Base-by-base conservation (phyloP, 1,140 invertebrate genomes). In the Drosophila paulistorum region DNA sequence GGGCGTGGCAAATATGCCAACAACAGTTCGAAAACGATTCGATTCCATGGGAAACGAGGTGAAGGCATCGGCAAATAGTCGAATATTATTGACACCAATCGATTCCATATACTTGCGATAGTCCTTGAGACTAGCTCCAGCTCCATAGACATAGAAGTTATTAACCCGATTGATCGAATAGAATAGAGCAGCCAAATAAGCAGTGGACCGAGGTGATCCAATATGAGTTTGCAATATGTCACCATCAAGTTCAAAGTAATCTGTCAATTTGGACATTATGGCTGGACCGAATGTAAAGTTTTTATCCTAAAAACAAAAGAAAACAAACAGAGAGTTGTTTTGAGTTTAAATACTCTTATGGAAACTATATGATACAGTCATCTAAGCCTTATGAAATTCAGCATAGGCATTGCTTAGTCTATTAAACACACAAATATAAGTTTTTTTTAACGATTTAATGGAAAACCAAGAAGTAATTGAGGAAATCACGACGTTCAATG, bases 151-250 rank as follows among this genome's bases (percentile, higher is more conserved):
- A 55, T 95, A 89, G 5, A 95, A 91, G 74, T 93, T 93, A 6
- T 94, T 94, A 10, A 94, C 93, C 23, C 94, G 93, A 55, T 94
- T 93, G n/a, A 95, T 94, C 41, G 94, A 93, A 9, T 92, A 89
- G 20, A 96, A 91, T n/a, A 96, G 92, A 0, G 94, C 94, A 0
- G 95, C 95, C 7, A 96, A 80, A 80, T 96, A 97, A 1, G 95
- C 96, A 0, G 95, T 95, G 33, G 96, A 95, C 6, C 95, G 93
- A 0, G 96, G 96, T 0, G 96, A 96, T 0, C 95, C 94, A 0
- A 95, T 94, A 81, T 97, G 96, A 0, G 96, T 96, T 79, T 96
- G 94, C 0, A 96, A 93, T 0, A 96, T 95, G n/a, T 94, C 95
- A 3, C 84, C 84, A 26, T 94, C 94, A 6, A 97, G 91, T 57